Base-by-base conservation (phyloP, 2,888 invertebrate species). In the Drosophila vallismaia region DNA sequence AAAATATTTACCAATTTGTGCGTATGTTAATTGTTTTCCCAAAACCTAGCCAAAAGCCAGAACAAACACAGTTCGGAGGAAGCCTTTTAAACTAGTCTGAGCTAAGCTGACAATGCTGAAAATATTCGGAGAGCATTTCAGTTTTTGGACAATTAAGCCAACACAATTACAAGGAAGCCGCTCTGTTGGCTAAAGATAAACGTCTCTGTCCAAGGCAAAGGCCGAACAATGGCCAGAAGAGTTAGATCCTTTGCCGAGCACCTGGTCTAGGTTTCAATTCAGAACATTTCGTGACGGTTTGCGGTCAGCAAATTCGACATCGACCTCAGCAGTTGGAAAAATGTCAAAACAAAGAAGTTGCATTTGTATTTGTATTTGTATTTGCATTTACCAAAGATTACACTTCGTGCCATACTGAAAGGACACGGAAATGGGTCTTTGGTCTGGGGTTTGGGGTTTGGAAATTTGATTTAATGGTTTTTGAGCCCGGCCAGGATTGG, bases 221-320 rank as follows among this genome's bases (percentile, higher is more conserved):
- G 19, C 5, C 68, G 71, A 72, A 75, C 73, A 85, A 85, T 70
- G 62, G 48, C 48, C 45, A 48, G 55, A 70, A 54, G 50, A 70
- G 73, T 63, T 57, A 8, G 6, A 33, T 26, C 44, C 6, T 26
- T 36, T 66, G 8, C 9, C 40, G 14, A 42, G 40, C 40, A 42
- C 40, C 12, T 19, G n/a, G 40, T 19, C 40, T 9, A 9, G 19
- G 9, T 42, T 42, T 7, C 19, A 14, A 36, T 29, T 40, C 33
- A 66, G 48, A 56, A 64, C 64, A 77, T 72, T 77, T 42, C 19
- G 40, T 33, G 45, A 45, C 50, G 48, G 67, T 69, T 60, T 42
- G 69, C 60, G 82, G 81, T 78, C 82, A 75, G 80, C 79, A 78
- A 67, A 60, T 80, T 77, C 60, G 52, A 68, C 79, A 73, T 66